Base-by-base conservation (phyloP, 1,140 invertebrate genomes). In the Scaptomyza montana region DNA sequence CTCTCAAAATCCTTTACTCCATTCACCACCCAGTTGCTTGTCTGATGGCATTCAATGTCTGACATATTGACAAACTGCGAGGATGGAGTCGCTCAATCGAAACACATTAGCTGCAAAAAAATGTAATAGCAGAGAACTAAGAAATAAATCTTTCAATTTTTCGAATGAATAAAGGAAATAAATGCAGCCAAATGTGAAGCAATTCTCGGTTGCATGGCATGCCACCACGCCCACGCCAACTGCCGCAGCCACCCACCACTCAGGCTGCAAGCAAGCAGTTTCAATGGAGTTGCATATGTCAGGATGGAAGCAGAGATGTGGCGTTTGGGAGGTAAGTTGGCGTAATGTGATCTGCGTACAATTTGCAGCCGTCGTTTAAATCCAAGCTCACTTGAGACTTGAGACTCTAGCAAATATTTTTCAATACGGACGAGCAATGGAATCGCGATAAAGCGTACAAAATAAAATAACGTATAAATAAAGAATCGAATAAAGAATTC, bases 121-220 rank as follows among this genome's bases (percentile, higher is more conserved):
- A 77, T 74, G 79, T 89, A 89, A 89, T 89, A 84, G 77, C 61
- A 78, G 66, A 60, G 74, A 89, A 89, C 77, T 89, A 89, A 89
- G 80, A 89, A 89, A 89, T 89, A 89, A 89, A 89, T 89, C 84
- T 89, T 89, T 89, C 84, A 89, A 89, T 89, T 89, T 89, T 87
- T 75, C 63, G 70, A 80, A 62, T 78, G 69, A 87, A 65, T 74
- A 66, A 53, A 60, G 53, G 64, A 74, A 28, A 63, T 61, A 78
- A 89, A 75, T 84, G 84, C 84, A 82, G 63, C 71, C 76, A 78
- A 89, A 84, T 89, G 84, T 87, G 62, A 84, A 84, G 84, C 76
- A 77, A 89, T 84, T 78, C 76, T 53, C 66, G 69, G 69, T 77
- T 66, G 56, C 68, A 65, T n/a, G 33, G n/a, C 53, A 53, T 12